Base-by-base conservation (phyloP, 37 sponge, comb jelly and placozoan genomes). In the Chondrilla cf. caribensis region DNA sequence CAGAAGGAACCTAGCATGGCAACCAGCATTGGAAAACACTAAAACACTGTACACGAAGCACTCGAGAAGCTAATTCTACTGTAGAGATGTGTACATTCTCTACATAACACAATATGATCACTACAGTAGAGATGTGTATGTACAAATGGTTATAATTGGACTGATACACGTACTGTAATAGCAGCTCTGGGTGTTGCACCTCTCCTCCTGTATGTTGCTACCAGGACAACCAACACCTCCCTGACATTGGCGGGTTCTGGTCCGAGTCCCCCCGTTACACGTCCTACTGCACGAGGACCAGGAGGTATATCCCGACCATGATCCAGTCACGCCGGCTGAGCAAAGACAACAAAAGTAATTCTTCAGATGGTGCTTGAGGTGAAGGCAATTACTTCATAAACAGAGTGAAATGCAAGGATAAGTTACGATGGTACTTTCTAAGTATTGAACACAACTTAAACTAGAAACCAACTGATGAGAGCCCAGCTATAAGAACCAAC, bases 101-200 rank as follows among this genome's bases (percentile, higher is more conserved):
- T n/a, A n/a, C n/a, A n/a, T n/a, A n/a, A n/a, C n/a, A n/a, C n/a
- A n/a, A n/a, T n/a, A n/a, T n/a, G n/a, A n/a, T n/a, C n/a, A n/a
- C n/a, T n/a, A n/a, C n/a, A n/a, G n/a, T n/a, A n/a, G n/a, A n/a
- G 18, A 19, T 4, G 64, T 19, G 64, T 5, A 15, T 15, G 29
- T 6, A 62, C 6, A 62, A 7, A 15, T 6, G 64, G 29, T 7
- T 19, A 9, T 15, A 0, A n/a, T n/a, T n/a, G n/a, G n/a, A n/a
- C n/a, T n/a, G n/a, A n/a, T n/a, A n/a, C 15, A 47, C 47, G 26
- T 31, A 58, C 80, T n/a, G 29, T 42, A 17, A 39, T 58, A 54
- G 66, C 91, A 91, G 21, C 58, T 8, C 36, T 80, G 47, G 5
- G 88, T 91, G 82, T 87, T 87, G 79, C 91, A 91, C 29, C 29